Evolutionary conservation across 2,113 vertebrate genomes (phyloP), one percentile per base, ranked within the genome.

Genomic region (Sardina pilchardus): DNA sequence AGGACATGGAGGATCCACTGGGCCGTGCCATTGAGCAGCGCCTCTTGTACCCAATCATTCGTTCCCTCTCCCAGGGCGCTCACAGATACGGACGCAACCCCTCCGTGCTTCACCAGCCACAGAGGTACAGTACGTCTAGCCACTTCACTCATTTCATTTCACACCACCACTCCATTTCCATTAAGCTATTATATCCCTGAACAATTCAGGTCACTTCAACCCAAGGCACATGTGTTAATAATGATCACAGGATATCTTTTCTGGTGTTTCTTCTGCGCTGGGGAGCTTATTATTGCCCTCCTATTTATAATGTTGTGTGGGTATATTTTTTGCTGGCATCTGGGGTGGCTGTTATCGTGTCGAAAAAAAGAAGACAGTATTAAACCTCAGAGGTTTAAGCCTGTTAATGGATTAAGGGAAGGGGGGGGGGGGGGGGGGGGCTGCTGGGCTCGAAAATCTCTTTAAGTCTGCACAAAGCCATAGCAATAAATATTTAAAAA

Each of bases 31-130:
- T 84, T 26, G 93, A 94, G 0, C 89, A 94, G 45, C 93, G 81
- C 26, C 71, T 95, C 16, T 86, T 95, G 91, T 88, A 84, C 0
- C 53, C 89, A 12, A 89, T 94, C 82, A 86, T 96, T 63, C 93
- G 78, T 56, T 91, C 93, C 50, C 91, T 96, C 88, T 90, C 96
- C 16, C 91, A 93, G 12, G 89, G 91, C 75, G 82, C 89, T 26
- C 92, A 94, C 86, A 94, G 95, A 90, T 89, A 94, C 1, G 86
- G 90, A 83, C 92, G 94, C 87, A 95, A 93, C 91, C 90, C 93
- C 53, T 94, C 94, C 44, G 94, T 97, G 75, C 94, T 95, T 8
- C 96, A 97, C 90, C 95, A 97, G 91, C 96, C 96, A 56, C 97
- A 97, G 91, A 96, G 96, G 97, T 97, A 0, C 8, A 12, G 97